Base-by-base conservation (phyloP, 2,888 invertebrate species). In the Laspeyria flexula region DNA sequence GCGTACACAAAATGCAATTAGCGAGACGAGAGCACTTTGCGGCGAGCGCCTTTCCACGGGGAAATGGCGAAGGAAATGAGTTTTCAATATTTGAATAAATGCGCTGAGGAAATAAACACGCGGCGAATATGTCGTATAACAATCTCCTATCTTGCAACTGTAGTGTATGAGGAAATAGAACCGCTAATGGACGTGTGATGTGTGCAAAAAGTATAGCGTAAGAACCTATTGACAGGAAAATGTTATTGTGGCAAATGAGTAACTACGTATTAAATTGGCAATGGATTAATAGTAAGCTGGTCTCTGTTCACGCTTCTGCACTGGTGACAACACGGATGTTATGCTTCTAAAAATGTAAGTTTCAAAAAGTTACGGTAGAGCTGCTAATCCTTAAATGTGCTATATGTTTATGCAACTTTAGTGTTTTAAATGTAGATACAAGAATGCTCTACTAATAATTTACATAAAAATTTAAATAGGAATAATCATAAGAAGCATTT, bases 61-160 rank as follows among this genome's bases (percentile, higher is more conserved):
- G 90, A 90, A 86, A 90, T 88, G 79, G 75, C 73, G 72, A 69
- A 79, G 90, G 92, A 90, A 89, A 92, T 91, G 83, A 86, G 80
- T 82, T 85, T 89, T 82, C 84, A 75, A 85, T 87, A 87, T 88
- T 87, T 86, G 84, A 85, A 90, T 83, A 88, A 90, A 88, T 79
- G 81, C 65, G 70, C 50, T 67, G 67, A 81, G 90, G 88, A 90
- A 91, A 88, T 85, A 90, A 90, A 90, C 84, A 90, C 63, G 65
- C 73, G 68, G 82, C 85, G 86, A 87, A 90, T 90, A 89, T 90
- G 88, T 85, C 81, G 70, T 65, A 43, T 62, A 70, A 76, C 81
- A 81, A 83, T 85, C 82, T 83, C 75, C 75, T 69, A 62, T 65
- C 71, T 56, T 59, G 66, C 62, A 65, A 61, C 64, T 66, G 78